Percentiles rank a stretch among this genome's conserved stretches.
Evolutionary conservation across 2,888 invertebrate genomes (phyloP).

Genomic region (Mythimna ferrago): DNA sequence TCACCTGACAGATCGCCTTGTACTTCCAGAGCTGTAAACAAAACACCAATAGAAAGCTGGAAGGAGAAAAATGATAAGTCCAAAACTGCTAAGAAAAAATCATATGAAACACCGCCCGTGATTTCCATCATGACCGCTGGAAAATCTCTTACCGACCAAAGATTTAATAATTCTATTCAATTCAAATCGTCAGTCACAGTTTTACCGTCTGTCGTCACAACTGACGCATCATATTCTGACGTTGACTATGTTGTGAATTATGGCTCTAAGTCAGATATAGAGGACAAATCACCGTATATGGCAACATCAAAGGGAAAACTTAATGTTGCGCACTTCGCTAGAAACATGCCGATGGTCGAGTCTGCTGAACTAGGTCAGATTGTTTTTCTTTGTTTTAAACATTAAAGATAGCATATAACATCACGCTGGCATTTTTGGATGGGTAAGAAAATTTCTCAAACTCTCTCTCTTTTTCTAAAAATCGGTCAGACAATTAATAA

Average conservation of each 20-base stretch:
- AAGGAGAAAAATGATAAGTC: background rate
- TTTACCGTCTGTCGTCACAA: slow-evolving; percentile 37
- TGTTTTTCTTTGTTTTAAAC: slow-evolving; percentile 2
- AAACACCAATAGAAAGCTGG: background rate
- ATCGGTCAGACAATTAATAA: too few species aligned
- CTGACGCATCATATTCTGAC: slow-evolving; percentile 46
- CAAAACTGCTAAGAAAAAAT: background rate
- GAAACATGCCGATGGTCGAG: background rate
- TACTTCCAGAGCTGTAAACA: background rate
- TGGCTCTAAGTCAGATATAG: slow-evolving; percentile 29
- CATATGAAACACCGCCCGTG: background rate
- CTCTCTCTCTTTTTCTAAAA: too few species aligned
- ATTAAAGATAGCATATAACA: background rate
- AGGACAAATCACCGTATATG: slow-evolving; percentile 4
- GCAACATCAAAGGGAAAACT: slow-evolving; percentile 2
- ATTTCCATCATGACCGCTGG: slow-evolving; percentile 24
- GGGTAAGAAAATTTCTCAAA: too few species aligned
- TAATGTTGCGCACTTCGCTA: slow-evolving; percentile 3
- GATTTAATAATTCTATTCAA: slow-evolving; percentile 22
- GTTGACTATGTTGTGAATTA: slow-evolving; percentile 27
- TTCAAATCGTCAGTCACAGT: slow-evolving; percentile 58
- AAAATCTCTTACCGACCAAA: background rate
- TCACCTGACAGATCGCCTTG: background rate
- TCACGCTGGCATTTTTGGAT: too few species aligned
- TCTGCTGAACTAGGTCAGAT: slow-evolving; percentile 21